A percentile compares a stretch with the other conserved stretches of the same genome.
phyloP scores from a whole-genome alignment of 2,797 vertebrate species.

The Spinus pinus region DNA sequence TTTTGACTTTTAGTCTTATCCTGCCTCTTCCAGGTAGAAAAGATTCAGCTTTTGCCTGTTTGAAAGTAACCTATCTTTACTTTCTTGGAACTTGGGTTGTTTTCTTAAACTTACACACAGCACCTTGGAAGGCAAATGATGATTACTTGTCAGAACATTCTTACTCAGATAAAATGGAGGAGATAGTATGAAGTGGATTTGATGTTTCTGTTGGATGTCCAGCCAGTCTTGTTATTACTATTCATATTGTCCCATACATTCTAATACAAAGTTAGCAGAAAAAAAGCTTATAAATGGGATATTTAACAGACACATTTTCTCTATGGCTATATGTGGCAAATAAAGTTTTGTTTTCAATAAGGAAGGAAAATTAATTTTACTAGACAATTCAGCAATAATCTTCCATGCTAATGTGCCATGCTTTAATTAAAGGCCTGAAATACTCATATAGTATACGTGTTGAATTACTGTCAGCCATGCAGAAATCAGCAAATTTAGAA shows the following conservation, averaged over 20 bases:
- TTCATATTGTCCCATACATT: neutral
- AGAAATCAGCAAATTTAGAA: neutral
- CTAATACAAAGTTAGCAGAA: neutral
- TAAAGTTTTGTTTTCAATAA: neutral
- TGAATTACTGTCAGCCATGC: neutral
- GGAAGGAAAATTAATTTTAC: neutral
- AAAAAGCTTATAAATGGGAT: neutral
- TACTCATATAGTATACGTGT: neutral
- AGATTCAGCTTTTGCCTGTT: neutral
- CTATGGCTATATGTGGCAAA: neutral
- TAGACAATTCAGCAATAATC: neutral
- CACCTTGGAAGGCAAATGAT: neutral
- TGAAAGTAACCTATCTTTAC: neutral
- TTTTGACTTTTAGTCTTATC: neutral
- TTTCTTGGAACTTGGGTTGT: neutral
- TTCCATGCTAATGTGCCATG: neutral
- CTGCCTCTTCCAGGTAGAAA: neutral
- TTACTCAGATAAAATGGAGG: neutral
- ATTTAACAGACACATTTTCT: neutral
- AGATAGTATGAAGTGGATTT: neutral
- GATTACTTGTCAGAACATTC: neutral
- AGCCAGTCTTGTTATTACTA: neutral
- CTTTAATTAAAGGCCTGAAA: neutral
- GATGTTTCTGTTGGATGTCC: neutral
- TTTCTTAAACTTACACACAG: neutral